These are phyloP conservation scores for Rhingia rostrata DNA, from an alignment of 2,888 invertebrate genomes.

Conservation along the genomic window DNA sequence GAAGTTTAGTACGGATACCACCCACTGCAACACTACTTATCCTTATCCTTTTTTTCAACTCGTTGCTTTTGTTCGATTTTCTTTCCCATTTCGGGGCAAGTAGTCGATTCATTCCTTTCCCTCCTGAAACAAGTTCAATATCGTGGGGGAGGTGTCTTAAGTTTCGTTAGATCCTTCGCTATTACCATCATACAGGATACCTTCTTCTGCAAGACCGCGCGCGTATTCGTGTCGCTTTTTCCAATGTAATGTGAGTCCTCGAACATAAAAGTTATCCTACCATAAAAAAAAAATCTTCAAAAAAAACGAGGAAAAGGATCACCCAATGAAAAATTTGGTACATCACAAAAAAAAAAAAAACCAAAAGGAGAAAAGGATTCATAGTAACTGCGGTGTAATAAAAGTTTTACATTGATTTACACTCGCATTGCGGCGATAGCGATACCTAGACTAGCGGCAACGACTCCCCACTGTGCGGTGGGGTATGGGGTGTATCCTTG, in stretches of 20 bases:
- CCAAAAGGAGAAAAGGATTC: conserved; percentile 53
- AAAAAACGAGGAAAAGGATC: conserved; percentile 30
- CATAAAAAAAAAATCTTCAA: conserved; percentile 25
- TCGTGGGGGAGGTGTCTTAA: conserved; percentile 51
- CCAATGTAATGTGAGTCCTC: conserved; percentile 65
- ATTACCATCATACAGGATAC: conserved; percentile 48
- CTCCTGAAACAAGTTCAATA: conserved; percentile 41
- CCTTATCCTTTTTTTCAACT: conserved; percentile 5
- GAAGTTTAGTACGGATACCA: conserved; percentile 61
- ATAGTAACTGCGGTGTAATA: conserved; percentile 73
- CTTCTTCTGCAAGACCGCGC: conserved; percentile 3
- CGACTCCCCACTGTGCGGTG: conserved; percentile 27
- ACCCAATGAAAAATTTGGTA: conserved; percentile 30
- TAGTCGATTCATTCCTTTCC: neutral
- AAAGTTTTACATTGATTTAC: conserved; percentile 73
- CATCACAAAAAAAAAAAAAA: conserved; percentile 12
- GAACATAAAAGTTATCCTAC: conserved; percentile 67
- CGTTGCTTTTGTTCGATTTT: neutral
- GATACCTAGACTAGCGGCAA: conserved; percentile 17
- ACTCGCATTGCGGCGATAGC: conserved; percentile 67
- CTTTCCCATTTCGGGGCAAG: neutral
- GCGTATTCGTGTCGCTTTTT: conserved; percentile 20
- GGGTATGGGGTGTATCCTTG: neutral
- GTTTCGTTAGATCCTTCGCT: conserved; percentile 60
- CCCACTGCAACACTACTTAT: conserved; percentile 30